Evolutionary conservation across 2,888 invertebrate genomes (phyloP).

Genomic region (Dromius quadrimaculatus): DNA sequence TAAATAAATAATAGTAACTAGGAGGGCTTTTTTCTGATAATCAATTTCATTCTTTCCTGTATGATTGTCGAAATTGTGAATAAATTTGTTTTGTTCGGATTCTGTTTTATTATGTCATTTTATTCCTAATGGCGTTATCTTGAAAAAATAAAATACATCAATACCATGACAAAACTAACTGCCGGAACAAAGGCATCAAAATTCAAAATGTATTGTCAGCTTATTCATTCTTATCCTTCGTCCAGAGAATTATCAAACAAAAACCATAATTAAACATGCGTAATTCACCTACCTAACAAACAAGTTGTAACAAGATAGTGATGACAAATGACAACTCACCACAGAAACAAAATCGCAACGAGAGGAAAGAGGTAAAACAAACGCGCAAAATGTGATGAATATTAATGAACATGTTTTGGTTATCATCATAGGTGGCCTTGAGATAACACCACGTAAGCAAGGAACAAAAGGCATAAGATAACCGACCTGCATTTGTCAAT

Average conservation of each 20-base stretch:
- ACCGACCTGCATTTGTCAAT: constrained; percentile 33
- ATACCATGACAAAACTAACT: too few species aligned
- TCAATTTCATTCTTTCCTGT: too few species aligned
- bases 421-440: constrained; percentile 45
- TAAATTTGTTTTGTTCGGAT: too few species aligned
- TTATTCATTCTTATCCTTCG: constrained; percentile 5
- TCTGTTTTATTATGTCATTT: too few species aligned
- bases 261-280: constrained; percentile 21
- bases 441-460: constrained; percentile 44
- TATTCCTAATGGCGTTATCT: too few species aligned
- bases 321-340: constrained; percentile 34
- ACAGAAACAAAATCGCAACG: not conserved
- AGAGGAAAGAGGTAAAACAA: constrained; percentile 27
- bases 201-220: too few species aligned
- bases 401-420: constrained; percentile 36
- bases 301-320: constrained; percentile 40
- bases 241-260: constrained; percentile 28
- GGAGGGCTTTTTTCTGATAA: too few species aligned
- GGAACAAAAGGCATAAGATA: constrained; percentile 40
- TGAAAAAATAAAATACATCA: too few species aligned
- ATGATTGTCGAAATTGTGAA: too few species aligned
- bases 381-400: constrained; percentile 45
- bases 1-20: too few species aligned
- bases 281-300: constrained; percentile 27
- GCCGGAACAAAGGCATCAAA: too few species aligned